A percentile compares a stretch with the other conserved stretches of the same genome.
Evolutionary conservation across 2,888 invertebrate species (phyloP).

Genomic region (Leucophenga maculata): DNA sequence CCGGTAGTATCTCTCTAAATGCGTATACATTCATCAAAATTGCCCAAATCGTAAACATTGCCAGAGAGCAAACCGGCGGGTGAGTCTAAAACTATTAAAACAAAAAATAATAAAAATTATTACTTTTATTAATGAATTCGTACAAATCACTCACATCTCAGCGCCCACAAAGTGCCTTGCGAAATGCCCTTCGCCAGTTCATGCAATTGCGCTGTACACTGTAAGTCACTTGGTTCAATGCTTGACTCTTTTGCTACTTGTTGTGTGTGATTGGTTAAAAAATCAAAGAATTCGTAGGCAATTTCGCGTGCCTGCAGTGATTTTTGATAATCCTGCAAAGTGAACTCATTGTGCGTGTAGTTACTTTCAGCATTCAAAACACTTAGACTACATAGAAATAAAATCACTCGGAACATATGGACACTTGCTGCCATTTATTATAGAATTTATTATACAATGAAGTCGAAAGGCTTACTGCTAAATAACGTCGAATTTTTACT

Average conservation of each 20-base stretch:
- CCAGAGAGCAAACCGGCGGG: not conserved
- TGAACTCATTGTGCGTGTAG: not conserved
- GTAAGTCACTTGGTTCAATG: not conserved
- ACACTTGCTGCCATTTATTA: too few species aligned
- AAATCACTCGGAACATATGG: too few species aligned
- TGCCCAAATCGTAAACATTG: not conserved
- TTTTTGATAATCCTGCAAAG: not conserved
- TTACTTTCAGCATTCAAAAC: too few species aligned
- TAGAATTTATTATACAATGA: too few species aligned
- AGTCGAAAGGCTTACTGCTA: too few species aligned
- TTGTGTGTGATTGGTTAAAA: not conserved
- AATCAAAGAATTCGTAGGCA: not conserved
- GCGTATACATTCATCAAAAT: conserved; percentile 15
- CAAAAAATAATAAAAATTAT: not conserved
- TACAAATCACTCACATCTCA: not conserved
- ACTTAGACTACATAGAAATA: too few species aligned
- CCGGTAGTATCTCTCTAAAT: too few species aligned
- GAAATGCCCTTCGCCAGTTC: not conserved
- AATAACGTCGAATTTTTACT: too few species aligned
- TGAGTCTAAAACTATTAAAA: not conserved
- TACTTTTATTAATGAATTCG: too few species aligned
- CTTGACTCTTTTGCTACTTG: not conserved
- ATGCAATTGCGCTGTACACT: not conserved
- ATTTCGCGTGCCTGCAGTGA: not conserved
- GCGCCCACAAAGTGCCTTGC: not conserved